Evolutionary conservation across 2,888 invertebrate species (phyloP).

Genomic region (Lagria hirta): DNA sequence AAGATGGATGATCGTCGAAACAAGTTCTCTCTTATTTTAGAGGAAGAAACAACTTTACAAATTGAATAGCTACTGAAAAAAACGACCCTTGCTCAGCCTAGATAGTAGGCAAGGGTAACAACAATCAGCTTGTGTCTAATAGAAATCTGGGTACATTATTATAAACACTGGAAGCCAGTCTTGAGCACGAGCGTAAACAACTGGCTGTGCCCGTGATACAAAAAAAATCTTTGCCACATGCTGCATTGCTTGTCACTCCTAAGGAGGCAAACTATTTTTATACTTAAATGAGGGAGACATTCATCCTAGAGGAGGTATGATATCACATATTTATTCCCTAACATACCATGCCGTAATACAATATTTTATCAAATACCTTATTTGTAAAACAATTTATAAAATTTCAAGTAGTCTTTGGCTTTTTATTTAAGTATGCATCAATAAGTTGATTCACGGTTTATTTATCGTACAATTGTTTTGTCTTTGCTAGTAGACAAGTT

Average conservation of each 20-base stretch:
- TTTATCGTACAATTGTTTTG: too few species aligned
- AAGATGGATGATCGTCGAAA: constrained; percentile 3
- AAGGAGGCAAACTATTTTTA: constrained; percentile 18
- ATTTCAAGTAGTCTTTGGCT: too few species aligned
- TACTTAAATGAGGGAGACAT: too few species aligned
- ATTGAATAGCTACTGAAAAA: constrained; percentile 1
- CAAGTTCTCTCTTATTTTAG: too few species aligned
- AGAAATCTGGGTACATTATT: constrained; percentile 19
- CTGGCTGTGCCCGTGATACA: constrained; percentile 19
- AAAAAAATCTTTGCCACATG: constrained; percentile 16
- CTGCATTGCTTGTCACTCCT: constrained; percentile 22
- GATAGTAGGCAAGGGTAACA: constrained; percentile 10
- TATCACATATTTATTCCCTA: neutral
- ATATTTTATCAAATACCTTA: neutral
- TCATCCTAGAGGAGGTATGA: neutral
- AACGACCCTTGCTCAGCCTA: constrained; percentile 8
- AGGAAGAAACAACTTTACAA: neutral
- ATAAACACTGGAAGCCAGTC: constrained; percentile 25
- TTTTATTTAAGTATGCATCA: too few species aligned
- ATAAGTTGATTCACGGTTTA: too few species aligned
- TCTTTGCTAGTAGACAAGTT: neutral
- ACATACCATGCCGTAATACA: neutral
- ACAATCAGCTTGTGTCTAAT: constrained; percentile 11
- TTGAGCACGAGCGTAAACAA: constrained; percentile 28
- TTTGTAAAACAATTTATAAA: neutral